Conservation (phyloP, 2,113 vertebrate species). For the Melanocharis versteri region DNA sequence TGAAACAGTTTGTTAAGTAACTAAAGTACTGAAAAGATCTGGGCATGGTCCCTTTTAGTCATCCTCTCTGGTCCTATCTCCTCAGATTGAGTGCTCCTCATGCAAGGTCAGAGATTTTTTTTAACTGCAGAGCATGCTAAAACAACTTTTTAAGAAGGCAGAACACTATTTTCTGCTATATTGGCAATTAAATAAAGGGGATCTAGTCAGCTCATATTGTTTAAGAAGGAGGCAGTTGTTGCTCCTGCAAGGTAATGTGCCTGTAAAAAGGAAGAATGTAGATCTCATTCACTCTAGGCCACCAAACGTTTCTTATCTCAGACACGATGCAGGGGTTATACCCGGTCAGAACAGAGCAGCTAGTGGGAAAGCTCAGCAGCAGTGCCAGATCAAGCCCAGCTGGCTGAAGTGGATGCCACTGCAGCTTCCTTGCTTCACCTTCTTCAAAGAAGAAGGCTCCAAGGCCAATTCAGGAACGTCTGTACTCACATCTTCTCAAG, state of each 20-base stretch:
- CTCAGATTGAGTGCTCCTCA: neutral
- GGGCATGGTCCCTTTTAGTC: neutral
- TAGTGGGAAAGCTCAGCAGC: neutral
- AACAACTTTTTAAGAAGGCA: neutral
- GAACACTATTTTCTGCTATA: neutral
- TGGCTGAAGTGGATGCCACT: neutral
- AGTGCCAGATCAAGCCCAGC: neutral
- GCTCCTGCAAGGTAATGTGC: neutral
- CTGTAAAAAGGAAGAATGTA: neutral
- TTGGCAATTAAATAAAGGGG: neutral
- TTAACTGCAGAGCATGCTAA: neutral
- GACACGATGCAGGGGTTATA: rapidly evolving
- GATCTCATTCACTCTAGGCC: neutral
- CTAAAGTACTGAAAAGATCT: neutral
- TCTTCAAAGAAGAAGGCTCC: neutral
- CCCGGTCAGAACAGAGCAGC: neutral
- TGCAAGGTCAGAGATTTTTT: neutral
- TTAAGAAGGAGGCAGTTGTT: neutral
- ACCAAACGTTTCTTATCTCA: neutral
- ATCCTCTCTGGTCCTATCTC: neutral
- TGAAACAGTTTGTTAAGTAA: neutral
- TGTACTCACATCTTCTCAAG: neutral
- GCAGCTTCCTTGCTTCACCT: neutral
- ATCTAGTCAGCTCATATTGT: neutral
- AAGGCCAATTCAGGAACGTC: neutral